Base-by-base conservation (phyloP, 2,113 vertebrate species). In the Amia ocellicauda region DNA sequence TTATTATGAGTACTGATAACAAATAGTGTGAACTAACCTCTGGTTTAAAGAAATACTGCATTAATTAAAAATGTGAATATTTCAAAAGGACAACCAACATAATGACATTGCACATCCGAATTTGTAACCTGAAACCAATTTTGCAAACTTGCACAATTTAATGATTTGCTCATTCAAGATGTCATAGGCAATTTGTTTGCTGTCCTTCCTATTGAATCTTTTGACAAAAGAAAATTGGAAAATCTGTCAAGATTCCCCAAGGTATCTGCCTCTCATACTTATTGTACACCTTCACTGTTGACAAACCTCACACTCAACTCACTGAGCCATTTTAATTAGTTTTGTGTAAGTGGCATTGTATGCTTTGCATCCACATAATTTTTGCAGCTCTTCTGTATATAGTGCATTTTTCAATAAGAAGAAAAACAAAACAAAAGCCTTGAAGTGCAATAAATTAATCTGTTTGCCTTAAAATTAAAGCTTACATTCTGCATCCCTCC, bases 321-420 rank as follows among this genome's bases (percentile, higher is more conserved):
- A 73, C 75, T 80, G 69, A n/a, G 77, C 78, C 78, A 75, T 65
- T 75, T 66, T 80, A 81, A 84, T 84, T 82, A 81, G 77, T 78
- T 84, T 75, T 68, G 75, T 80, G 79, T 78, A 55, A 1, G 67
- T 40, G 49, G 71, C 67, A 74, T 78, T 81, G 77, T 80, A 65
- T 56, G 64, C 36, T 22, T n/a, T 41, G 56, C 54, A 67, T 19
- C 42, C 55, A 50, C 58, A 74, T 78, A 73, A 81, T 77, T 75
- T 72, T 61, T 16, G 53, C 63, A 14, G 24, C 27, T 60, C 58
- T 10, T 14, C 27, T 42, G 64, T 64, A 23, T 45, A 62, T 41
- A 52, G 14, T 60, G 43, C 36, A 58, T 68, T 62, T 60, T 64
- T 75, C 59, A 60, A 62, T 69, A 55, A 53, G 0, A 20, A 64